Evolutionary conservation across 2,797 vertebrate species (phyloP), one percentile per base, ranked within the genome.

Genomic region (Falco columbarius): DNA sequence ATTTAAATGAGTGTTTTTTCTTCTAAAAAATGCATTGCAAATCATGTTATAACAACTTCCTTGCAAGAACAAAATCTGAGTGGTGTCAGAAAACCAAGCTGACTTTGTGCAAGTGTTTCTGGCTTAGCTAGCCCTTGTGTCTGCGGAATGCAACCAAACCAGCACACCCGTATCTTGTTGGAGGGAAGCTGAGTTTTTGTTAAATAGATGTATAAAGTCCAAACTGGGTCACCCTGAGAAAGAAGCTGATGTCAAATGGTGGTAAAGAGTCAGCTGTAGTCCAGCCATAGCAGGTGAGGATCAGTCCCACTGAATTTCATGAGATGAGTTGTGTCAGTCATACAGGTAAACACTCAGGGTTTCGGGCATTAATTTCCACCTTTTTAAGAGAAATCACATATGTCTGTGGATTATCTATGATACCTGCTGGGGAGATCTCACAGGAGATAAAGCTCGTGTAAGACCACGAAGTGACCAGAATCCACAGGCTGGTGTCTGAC

Each of bases 1-100:
- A 90, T 94, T 86, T 82, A 97, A 93, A 62, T 62, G 75, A 95
- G 27, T 5, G 29, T 38, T 38, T 38, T 38, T 83, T 94, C 71
- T 54, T 87, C 68, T 86, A 36, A 96, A 92, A 89, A 84, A 79
- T 59, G 58, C 34, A 3, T 36, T 81, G 71, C 71, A 81, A 77
- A 58, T 59, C 81, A 71, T 11, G 10, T 62, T 36, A 20, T 3
- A 73, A 47, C 49, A 81, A 83, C 30, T 27, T 26, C 71, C 80
- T 76, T 38, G 36, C 26, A 47, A 27, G 63, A 91, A 38, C 36
- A 49, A 11, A 55, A 66, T 52, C 80, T 62, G 52, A 56, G 62
- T 14, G n/a, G 30, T 23, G 66, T 34, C 82, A 93, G 88, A 58
- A 92, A 67, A 56, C 24, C 2, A 24, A 46, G 55, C 54, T 77